A percentile compares a stretch with the other conserved stretches of the same genome.
Conservation (phyloP, 1,140 invertebrate genomes). For the Pseudobourletiella spinata region DNA sequence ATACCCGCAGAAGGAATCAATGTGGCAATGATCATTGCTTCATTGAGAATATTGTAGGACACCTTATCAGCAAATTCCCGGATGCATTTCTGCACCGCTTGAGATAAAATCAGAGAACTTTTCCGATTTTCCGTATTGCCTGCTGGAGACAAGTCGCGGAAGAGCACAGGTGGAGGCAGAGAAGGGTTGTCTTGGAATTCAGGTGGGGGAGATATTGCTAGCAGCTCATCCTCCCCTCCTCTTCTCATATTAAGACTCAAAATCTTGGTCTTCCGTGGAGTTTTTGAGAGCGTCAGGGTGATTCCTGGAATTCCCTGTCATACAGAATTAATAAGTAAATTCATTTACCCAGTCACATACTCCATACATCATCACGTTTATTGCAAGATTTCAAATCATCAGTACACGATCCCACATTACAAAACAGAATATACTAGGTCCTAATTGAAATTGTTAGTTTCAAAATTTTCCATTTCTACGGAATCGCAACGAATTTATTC, state of each 20-base stretch:
- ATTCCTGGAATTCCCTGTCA: no score
- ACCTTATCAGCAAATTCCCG: constrained; percentile 32
- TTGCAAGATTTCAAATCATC: no score
- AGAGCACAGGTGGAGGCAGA: constrained; percentile 15
- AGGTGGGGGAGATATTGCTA: constrained; percentile 33
- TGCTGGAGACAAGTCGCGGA: constrained; percentile 13
- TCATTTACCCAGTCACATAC: no score
- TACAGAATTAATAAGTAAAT: no score
- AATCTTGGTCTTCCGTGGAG: no score
- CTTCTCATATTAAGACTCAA: constrained; percentile 28
- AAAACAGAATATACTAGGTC: no score
- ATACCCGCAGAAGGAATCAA: constrained; percentile 17
- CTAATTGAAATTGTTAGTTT: no score
- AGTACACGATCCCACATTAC: no score
- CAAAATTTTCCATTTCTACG: no score
- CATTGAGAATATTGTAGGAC: constrained; percentile 30
- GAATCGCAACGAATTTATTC: no score
- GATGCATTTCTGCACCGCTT: background rate
- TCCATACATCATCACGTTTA: no score
- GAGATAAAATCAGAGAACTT: background rate
- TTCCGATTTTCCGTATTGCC: background rate
- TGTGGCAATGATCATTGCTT: constrained; percentile 33
- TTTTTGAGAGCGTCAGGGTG: no score
- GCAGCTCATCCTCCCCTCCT: constrained; percentile 23
- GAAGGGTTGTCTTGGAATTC: constrained; percentile 20